Percentiles rank a stretch among this genome's conserved stretches.
phyloP scores from a whole-genome alignment of 2,113 vertebrate species.

The Saimiri boliviensis region DNA sequence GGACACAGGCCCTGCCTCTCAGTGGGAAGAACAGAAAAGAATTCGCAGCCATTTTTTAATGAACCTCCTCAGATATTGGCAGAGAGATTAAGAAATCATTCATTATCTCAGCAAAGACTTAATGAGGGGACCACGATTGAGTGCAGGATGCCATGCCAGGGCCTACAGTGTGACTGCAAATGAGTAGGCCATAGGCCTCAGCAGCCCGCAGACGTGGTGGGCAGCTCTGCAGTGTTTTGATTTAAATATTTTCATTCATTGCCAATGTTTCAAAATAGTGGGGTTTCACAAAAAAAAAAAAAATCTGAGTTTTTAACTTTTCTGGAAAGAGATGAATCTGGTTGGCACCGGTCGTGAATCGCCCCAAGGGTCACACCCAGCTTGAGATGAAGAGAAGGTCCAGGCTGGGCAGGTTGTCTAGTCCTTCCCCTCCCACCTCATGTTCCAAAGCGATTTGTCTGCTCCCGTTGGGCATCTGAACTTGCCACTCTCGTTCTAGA shows the following conservation, averaged over 20 bases:
- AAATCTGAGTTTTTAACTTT: background rate
- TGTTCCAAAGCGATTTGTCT: background rate
- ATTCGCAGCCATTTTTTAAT: background rate
- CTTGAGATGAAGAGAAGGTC: background rate
- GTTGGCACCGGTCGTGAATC: background rate
- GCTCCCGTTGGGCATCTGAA: background rate
- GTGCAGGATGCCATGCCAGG: fast-evolving
- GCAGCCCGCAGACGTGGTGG: fast-evolving
- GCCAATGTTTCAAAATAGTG: background rate
- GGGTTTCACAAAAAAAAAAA: background rate
- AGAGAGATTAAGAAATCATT: background rate
- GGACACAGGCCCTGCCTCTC: background rate
- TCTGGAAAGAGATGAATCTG: background rate
- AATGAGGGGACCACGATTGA: background rate
- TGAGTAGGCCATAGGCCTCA: fast-evolving
- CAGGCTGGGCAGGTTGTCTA: no score
- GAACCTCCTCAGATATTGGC: background rate
- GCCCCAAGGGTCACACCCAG: background rate
- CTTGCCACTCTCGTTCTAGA: background rate
- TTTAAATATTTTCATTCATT: background rate
- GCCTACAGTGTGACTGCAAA: background rate
- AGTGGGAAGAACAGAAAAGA: background rate
- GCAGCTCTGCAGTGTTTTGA: background rate
- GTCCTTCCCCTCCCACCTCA: fast-evolving
- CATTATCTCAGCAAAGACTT: background rate